Conservation (phyloP, 2,113 vertebrate species). For the Amphiprion percula region DNA sequence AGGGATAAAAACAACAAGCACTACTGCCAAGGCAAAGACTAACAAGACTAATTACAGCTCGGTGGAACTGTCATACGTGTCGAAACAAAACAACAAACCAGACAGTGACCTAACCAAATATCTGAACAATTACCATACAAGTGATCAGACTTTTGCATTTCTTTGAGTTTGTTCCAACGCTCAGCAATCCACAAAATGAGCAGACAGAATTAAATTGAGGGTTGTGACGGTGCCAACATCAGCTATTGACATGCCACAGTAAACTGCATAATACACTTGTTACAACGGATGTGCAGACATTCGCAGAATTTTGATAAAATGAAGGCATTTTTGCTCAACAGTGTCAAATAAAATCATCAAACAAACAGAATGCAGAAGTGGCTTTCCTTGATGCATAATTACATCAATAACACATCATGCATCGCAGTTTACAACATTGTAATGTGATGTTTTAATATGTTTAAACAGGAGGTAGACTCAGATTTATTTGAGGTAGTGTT, state of each 20-base stretch:
- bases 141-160: neutral
- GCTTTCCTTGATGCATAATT: neutral
- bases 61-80: constrained; percentile 12
- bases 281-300: neutral
- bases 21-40: constrained; percentile 13
- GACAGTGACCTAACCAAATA: neutral
- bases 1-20: constrained; percentile 20
- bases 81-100: constrained; percentile 7
- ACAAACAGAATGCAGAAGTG: too few species aligned
- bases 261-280: neutral
- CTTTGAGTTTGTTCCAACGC: neutral
- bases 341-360: too few species aligned
- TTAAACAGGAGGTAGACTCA: neutral
- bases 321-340: neutral
- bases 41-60: constrained; percentile 31
- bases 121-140: neutral
- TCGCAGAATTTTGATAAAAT: neutral
- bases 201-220: neutral
- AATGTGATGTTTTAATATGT: neutral
- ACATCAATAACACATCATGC: neutral
- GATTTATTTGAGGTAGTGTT: neutral
- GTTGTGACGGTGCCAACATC: too few species aligned
- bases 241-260: neutral
- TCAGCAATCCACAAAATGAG: neutral
- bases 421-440: neutral